Evolutionary conservation across 2,888 invertebrate genomes (phyloP).

Genomic region (Lasiommata megera): DNA sequence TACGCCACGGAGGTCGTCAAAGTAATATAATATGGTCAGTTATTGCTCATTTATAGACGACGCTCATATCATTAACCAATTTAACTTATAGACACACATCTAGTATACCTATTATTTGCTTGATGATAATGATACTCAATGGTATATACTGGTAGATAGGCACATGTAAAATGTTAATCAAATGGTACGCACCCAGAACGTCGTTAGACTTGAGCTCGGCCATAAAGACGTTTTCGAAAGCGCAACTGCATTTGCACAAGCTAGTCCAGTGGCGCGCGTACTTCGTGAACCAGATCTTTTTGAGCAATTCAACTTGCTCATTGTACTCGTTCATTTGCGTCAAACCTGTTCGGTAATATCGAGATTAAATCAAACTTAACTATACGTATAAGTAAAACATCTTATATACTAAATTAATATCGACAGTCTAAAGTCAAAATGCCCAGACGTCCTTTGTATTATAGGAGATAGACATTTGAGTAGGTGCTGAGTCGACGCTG

Average conservation of each 20-base stretch:
- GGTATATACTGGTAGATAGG: not conserved
- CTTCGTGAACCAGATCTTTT: slow-evolving; percentile 90
- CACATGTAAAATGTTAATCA: not conserved
- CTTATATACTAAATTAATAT: too few species aligned
- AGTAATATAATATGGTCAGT: too few species aligned
- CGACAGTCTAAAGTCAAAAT: too few species aligned
- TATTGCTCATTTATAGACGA: too few species aligned
- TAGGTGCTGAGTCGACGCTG: too few species aligned
- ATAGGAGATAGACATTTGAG: too few species aligned
- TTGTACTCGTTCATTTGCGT: slow-evolving; percentile 83
- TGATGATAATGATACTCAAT: too few species aligned
- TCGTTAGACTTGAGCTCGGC: slow-evolving; percentile 91
- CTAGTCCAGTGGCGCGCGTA: slow-evolving; percentile 91
- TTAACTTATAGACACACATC: too few species aligned
- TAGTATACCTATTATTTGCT: too few species aligned
- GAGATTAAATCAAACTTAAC: not conserved
- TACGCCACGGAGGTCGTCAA: too few species aligned
- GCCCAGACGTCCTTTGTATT: too few species aligned
- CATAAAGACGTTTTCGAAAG: slow-evolving; percentile 96
- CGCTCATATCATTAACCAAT: too few species aligned
- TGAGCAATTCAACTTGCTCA: slow-evolving; percentile 82
- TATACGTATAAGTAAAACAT: not conserved
- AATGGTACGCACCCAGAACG: slow-evolving; percentile 79
- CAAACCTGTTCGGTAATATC: slow-evolving; percentile 55
- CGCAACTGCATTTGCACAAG: slow-evolving; percentile 90